A percentile compares a stretch with the other conserved stretches of the same genome.
These are phyloP conservation scores for Sebastiscus albofasciatus DNA, from an alignment of 2,797 vertebrate species.

Conservation along the genomic window DNA sequence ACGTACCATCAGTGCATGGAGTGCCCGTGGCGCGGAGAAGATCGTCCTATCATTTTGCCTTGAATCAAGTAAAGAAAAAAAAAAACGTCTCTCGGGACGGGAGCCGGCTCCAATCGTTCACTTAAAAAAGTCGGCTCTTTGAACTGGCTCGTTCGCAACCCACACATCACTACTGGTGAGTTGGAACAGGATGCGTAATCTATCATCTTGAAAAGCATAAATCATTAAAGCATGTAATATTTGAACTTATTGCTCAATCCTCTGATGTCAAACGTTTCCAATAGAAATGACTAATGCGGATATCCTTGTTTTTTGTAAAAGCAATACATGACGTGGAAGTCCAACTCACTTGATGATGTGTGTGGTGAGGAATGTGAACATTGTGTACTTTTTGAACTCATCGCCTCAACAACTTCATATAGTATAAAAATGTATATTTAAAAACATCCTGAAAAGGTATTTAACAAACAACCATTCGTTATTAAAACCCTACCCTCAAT, in stretches of 20 bases:
- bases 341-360: background rate
- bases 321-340: background rate
- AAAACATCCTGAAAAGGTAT: no score
- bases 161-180: background rate
- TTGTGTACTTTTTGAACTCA: constrained; percentile 43
- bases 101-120: no score
- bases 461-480: no score
- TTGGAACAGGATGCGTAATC: constrained; percentile 74
- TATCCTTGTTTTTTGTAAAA: background rate
- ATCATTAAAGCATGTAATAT: constrained; percentile 1
- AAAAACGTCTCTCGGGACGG: no score
- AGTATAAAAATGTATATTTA: background rate
- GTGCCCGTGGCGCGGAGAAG: no score
- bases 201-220: constrained; percentile 43
- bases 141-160: background rate
- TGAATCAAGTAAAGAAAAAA: no score
- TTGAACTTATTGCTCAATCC: constrained; percentile 28
- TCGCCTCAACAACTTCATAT: background rate
- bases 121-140: no score
- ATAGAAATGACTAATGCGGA: no score
- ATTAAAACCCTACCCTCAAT: no score
- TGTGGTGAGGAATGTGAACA: constrained; percentile 37
- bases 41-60: no score
- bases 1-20: no score
- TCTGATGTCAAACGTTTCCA: background rate